A percentile compares a stretch with the other conserved stretches of the same genome.
Conservation (phyloP, 2,113 vertebrate species). For the Fulica atra region DNA sequence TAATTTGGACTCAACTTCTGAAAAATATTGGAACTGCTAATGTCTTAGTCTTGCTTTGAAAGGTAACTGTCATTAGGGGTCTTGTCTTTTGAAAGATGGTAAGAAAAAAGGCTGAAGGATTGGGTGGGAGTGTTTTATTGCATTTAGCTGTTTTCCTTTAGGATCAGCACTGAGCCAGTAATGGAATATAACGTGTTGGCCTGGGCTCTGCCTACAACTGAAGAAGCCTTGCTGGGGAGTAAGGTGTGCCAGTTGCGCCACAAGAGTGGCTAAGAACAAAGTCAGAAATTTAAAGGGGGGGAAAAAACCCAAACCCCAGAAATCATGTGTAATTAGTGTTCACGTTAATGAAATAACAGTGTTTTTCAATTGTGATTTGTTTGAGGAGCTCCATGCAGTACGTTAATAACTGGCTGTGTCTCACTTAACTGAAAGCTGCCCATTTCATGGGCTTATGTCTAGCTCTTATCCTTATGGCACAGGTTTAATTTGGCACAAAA, state of each 20-base stretch:
- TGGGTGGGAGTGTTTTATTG: neutral
- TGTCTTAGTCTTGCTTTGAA: neutral
- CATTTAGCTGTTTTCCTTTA: neutral
- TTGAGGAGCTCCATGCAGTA: neutral
- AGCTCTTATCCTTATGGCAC: neutral
- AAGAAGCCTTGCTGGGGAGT: neutral
- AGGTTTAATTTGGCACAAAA: neutral
- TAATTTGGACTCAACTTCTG: neutral
- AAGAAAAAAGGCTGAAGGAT: neutral
- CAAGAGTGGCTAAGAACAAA: neutral
- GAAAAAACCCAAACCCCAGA: neutral
- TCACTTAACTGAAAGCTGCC: neutral
- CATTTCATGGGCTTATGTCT: neutral
- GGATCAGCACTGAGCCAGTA: neutral
- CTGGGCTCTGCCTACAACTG: neutral
- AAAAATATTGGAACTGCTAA: neutral
- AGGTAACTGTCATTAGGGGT: neutral
- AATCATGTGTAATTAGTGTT: neutral
- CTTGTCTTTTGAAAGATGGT: neutral
- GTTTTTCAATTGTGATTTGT: neutral
- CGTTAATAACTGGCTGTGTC: neutral
- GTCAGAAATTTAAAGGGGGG: neutral
- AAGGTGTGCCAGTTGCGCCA: neutral
- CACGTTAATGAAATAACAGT: neutral
- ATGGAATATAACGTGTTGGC: neutral